Conservation (phyloP, 37 sponge, comb jelly and placozoan genomes). For the Spongilla lacustris region DNA sequence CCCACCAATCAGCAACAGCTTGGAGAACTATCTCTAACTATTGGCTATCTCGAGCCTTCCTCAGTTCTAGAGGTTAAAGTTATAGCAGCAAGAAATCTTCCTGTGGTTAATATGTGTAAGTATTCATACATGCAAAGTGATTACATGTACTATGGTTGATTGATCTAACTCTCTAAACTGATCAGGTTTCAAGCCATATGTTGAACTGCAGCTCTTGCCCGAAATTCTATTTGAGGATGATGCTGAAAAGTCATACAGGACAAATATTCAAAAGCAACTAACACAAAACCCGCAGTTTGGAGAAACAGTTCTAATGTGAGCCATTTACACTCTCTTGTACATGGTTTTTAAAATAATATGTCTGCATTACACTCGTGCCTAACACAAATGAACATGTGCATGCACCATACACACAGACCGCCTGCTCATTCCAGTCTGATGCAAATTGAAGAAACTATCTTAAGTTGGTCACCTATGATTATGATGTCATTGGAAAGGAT, state of each 20-base stretch:
- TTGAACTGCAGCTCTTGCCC: constrained; percentile 26
- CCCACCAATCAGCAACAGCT: background rate
- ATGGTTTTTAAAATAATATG: background rate
- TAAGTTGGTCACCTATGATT: constrained; percentile 53
- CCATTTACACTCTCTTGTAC: background rate
- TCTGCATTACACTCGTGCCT: too few species aligned
- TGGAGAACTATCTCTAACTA: background rate
- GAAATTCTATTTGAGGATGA: constrained; percentile 9
- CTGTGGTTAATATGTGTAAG: background rate
- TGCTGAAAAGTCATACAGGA: constrained; percentile 18
- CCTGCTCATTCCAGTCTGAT: background rate
- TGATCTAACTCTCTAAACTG: background rate
- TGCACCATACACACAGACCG: background rate
- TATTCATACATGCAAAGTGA: background rate
- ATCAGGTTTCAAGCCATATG: constrained; percentile 42
- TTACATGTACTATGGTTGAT: background rate
- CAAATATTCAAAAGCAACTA: constrained; percentile 20
- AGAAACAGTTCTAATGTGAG: constrained; percentile 54
- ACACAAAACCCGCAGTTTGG: constrained; percentile 53
- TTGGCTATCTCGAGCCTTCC: background rate
- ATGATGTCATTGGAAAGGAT: constrained; percentile 54
- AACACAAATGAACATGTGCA: background rate
- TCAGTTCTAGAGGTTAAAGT: background rate
- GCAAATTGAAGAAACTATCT: constrained; percentile 28
- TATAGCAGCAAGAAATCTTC: background rate